Base-by-base conservation (phyloP, 2,888 invertebrate species). In the Rhamnusium bicolor region DNA sequence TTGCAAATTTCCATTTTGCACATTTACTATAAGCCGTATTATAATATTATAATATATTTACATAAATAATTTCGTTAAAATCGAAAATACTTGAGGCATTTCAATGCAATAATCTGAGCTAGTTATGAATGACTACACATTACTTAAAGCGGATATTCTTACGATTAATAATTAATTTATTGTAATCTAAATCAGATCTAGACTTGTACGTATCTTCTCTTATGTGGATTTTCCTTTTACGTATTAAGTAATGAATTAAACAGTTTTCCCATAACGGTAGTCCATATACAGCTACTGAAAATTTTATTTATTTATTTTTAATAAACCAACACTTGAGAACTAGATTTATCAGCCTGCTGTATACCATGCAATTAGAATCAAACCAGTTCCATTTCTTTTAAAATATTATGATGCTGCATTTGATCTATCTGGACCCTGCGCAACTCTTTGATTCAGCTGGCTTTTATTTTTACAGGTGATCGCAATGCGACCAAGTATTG, bases 381-480 rank as follows among this genome's bases (percentile, higher is more conserved):
- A 67, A 67, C 66, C 66, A 56, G 66, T 67, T 67, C 19, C 16
- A 24, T 21, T 5, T 27, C 58, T 18, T 32, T 27, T 18, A 58
- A n/a, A 24, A 53, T 32, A 6, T n/a, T 19, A 53, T 16, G 66
- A 67, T 40, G 66, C 66, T 67, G 66, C 18, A 27, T 56, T 19
- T 53, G 65, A 65, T 65, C 16, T 72, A 67, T 56, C 68, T 73
- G 79, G 76, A 79, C 78, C 76, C 51, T 47, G 63, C 24, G n/a
- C 66, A 75, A 80, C 80, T 79, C 78, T 78, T 80, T 77, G 54
- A 69, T 61, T 78, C 82, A 82, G 81, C 82, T 81, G 81, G 75
- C 76, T 66, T 73, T 79, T 82, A 79, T 82, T 82, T 82, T 82
- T 78, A 75, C 82, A 82, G 82, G 77, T 82, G 81, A 80, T 75